Base-by-base conservation (phyloP, 2,797 vertebrate genomes). In the Semotilus atromaculatus region DNA sequence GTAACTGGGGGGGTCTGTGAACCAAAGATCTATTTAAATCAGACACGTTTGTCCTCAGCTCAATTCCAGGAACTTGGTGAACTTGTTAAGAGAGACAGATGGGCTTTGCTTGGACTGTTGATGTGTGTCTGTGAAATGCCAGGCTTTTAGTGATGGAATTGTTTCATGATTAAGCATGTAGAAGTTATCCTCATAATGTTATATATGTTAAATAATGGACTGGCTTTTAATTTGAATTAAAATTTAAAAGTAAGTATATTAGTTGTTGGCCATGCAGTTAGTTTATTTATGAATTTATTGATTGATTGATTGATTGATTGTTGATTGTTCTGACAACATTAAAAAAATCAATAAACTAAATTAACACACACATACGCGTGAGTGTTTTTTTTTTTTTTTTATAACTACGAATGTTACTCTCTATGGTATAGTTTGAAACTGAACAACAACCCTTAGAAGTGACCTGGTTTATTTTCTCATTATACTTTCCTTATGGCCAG, bases 41-140 rank as follows among this genome's bases (percentile, higher is more conserved):
- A 80, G 85, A 90, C 85, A 78, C 34, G 21, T 87, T 89, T 83
- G 58, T 73, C 29, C 48, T 71, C 85, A 26, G 76, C 81, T 81
- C 21, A 66, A 76, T 90, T 76, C 81, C 80, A 81, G 77, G 76
- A 81, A 86, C 48, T 85, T 16, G 34, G 64, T 76, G 75, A 88
- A 73, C 89, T 91, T 60, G 80, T 94, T 92, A 88, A 71, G 77
- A 68, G 83, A 89, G 86, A 67, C 77, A 72, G 76, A 81, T 70
- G 18, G 72, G 86, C 80, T 67, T 79, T 80, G 71, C 80, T 45
- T 16, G 34, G 23, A 64, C n/a, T 77, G 83, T 85, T 90, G 36
- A 29, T 90, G 86, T 90, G 74, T 88, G 90, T 86, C 87, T 89
- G 87, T 88, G 55, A 75, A 29, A 68, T 66, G 71, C 45, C 36